Evolutionary conservation across 2,888 invertebrate species (phyloP), one percentile per base, ranked within the genome.

Genomic region (Eupithecia inturbata): DNA sequence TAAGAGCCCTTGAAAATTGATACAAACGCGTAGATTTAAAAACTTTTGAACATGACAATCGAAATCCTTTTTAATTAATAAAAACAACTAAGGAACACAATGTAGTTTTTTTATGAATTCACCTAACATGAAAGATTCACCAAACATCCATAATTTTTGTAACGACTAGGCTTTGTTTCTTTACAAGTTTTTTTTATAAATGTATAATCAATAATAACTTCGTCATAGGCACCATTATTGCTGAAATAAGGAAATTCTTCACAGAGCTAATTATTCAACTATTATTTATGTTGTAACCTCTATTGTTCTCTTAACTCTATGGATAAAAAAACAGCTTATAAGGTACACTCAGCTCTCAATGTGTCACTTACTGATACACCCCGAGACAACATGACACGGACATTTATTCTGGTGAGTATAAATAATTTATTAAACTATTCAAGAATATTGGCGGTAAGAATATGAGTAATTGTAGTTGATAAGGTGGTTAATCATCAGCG

Each of bases 291-390:
- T 36, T 41, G 76, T 69, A 77, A 77, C 72, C 72, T 81, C 82
- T 79, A 82, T 81, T 82, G 80, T 81, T 71, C n/a, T 78, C 71
- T 41, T 80, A 80, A 60, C 70, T 82, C 81, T 79, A 62, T 80
- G 81, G 76, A 49, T 73, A 72, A 75, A 79, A 77, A 72, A 76
- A 69, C 70, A 73, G 68, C 78, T 78, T 81, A 82, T 79, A 81
- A 78, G 66, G 73, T 78, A 68, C 64, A 70, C 16, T 73, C 67
- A 72, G 39, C 68, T 60, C 63, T 36, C 26, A 26, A 22, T 10
- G 63, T 75, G 72, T 75, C 78, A 79, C 74, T 74, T 67, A 72
- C 73, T 45, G 64, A 75, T 70, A 76, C 71, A 72, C 78, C 73
- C 75, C 14, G 77, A 73, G 71, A 75, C 74, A 77, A 74, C 68